A percentile compares a stretch with the other conserved stretches of the same genome.
phyloP scores from a whole-genome alignment of 1,140 invertebrate genomes.

The Drosophila parabipectinata region DNA sequence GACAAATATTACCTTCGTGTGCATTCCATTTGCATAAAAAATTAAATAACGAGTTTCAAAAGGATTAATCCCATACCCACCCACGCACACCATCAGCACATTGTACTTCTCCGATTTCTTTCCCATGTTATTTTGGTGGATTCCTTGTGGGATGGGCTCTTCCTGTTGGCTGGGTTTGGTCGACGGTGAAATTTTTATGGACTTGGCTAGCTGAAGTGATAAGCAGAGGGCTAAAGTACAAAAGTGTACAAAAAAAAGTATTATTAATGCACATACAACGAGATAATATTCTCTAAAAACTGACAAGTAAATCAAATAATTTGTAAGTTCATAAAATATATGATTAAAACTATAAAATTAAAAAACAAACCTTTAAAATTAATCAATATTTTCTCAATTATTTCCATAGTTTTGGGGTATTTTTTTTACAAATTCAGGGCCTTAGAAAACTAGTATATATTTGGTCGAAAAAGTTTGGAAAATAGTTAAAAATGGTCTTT shows the following conservation, averaged over 20 bases:
- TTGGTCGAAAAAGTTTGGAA: too few species aligned
- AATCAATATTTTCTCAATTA: too few species aligned
- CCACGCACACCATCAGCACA: conserved; percentile 85
- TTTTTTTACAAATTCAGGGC: too few species aligned
- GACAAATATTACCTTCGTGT: conserved; percentile 92
- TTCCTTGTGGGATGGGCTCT: conserved; percentile 7
- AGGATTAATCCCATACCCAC: conserved; percentile 61
- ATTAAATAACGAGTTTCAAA: conserved; percentile 18
- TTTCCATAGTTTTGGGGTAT: too few species aligned
- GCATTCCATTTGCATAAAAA: conserved; percentile 28
- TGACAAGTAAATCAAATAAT: neutral
- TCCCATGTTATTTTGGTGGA: conserved; percentile 6
- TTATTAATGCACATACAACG: neutral
- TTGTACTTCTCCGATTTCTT: conserved; percentile 22
- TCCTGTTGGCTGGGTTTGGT: neutral
- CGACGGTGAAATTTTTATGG: neutral
- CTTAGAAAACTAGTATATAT: too few species aligned
- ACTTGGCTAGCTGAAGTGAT: too few species aligned
- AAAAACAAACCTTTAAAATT: too few species aligned
- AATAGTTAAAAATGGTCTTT: too few species aligned
- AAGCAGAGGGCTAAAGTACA: neutral
- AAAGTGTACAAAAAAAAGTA: conserved; percentile 23
- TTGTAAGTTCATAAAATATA: neutral
- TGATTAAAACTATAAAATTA: too few species aligned
- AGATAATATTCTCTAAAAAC: neutral